Percentiles rank a stretch among this genome's conserved stretches.
These are phyloP conservation scores for Smittia aterrima DNA, from an alignment of 2,888 invertebrate species.

Conservation along the genomic window DNA sequence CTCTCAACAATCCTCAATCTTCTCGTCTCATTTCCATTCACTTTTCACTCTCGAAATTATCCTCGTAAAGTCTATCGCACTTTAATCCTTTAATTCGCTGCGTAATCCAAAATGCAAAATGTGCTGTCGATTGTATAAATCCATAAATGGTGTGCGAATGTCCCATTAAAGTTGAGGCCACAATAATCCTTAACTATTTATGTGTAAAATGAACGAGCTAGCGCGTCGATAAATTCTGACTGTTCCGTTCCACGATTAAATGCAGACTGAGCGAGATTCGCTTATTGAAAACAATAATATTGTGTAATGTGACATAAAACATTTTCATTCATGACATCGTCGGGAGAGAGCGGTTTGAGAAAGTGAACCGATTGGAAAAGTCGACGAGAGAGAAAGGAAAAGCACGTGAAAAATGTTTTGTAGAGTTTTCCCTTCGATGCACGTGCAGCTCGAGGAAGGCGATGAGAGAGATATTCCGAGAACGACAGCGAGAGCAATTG, in stretches of 20 bases:
- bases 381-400: not conserved
- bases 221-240: not conserved
- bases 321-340: constrained; percentile 37
- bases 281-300: constrained; percentile 41
- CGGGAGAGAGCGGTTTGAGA: constrained; percentile 22
- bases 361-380: constrained; percentile 31
- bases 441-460: not conserved
- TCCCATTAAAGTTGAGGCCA: constrained; percentile 22
- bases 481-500: too few species aligned
- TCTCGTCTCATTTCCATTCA: too few species aligned
- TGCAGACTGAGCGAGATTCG: constrained; percentile 35
- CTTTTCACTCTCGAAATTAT: too few species aligned
- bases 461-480: not conserved
- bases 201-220: not conserved
- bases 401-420: constrained; percentile 31
- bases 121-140: not conserved
- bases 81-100: constrained; percentile 29
- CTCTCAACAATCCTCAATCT: too few species aligned
- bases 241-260: constrained; percentile 30
- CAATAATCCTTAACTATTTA: not conserved
- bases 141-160: constrained; percentile 20
- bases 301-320: constrained; percentile 41
- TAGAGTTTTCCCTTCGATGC: not conserved
- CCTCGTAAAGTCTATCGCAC: constrained; percentile 3
- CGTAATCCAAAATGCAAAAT: constrained; percentile 21